Evolutionary conservation across 2,888 invertebrate genomes (phyloP).

Genomic region (Cryptophagus acutangulus): DNA sequence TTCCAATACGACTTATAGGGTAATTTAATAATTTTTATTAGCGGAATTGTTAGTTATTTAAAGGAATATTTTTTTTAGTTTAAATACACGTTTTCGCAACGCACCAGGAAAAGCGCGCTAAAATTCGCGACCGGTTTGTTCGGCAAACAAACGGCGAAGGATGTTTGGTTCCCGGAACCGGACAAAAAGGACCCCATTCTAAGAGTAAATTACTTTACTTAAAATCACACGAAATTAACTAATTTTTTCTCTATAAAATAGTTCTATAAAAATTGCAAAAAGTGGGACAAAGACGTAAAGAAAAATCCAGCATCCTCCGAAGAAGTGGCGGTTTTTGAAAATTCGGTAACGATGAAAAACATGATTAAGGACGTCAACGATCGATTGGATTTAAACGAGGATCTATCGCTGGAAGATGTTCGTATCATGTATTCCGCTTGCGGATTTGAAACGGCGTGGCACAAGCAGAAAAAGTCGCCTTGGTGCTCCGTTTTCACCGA

Average conservation of each 20-base stretch:
- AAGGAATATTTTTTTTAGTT: slow-evolving; percentile 59
- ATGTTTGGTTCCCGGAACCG: slow-evolving; percentile 62
- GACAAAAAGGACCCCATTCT: slow-evolving; percentile 49
- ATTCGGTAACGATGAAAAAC: slow-evolving; percentile 46
- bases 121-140: slow-evolving; percentile 73
- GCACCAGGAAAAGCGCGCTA: slow-evolving; percentile 69
- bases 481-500: slow-evolving; percentile 74
- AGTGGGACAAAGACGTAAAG: slow-evolving; percentile 41
- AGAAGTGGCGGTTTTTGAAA: slow-evolving; percentile 36
- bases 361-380: slow-evolving; percentile 40
- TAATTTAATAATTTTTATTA: slow-evolving; percentile 15
- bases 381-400: slow-evolving; percentile 3
- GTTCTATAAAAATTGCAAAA: slow-evolving; percentile 46
- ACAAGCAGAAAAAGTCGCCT: slow-evolving; percentile 57
- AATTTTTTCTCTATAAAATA: slow-evolving; percentile 19
- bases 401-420: slow-evolving; percentile 52
- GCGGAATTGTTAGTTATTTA: no score
- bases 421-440: slow-evolving; percentile 68
- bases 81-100: slow-evolving; percentile 70
- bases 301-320: slow-evolving; percentile 34
- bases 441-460: slow-evolving; percentile 80
- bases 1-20: slow-evolving; percentile 53
- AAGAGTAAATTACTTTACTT: slow-evolving; percentile 42
- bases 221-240: no score
- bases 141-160: slow-evolving; percentile 56